A percentile compares a stretch with the other conserved stretches of the same genome.
phyloP scores from a whole-genome alignment of 2,113 vertebrate genomes.

The Clarias magur region DNA sequence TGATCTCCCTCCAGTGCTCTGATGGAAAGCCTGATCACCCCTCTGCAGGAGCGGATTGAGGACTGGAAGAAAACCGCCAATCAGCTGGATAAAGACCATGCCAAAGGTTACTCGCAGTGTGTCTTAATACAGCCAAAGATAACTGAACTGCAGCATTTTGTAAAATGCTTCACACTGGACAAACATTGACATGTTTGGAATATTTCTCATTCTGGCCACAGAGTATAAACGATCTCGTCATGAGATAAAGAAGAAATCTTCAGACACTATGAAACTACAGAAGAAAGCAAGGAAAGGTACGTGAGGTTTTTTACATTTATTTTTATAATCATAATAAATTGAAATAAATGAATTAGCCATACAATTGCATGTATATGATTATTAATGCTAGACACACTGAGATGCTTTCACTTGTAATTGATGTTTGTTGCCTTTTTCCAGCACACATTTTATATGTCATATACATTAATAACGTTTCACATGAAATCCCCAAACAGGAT shows the following conservation, averaged over 20 bases:
- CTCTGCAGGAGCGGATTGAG: slow-evolving; percentile 95
- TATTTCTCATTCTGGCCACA: slow-evolving; percentile 58
- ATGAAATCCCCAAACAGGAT: background rate
- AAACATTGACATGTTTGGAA: background rate
- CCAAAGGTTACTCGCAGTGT: slow-evolving; percentile 79
- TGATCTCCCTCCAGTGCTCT: slow-evolving; percentile 74
- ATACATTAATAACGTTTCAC: no score
- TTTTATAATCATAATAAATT: background rate
- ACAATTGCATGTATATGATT: background rate
- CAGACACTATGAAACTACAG: slow-evolving; percentile 95
- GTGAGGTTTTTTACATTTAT: background rate
- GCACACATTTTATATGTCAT: background rate
- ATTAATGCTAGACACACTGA: background rate
- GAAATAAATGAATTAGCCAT: background rate
- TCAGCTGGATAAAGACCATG: slow-evolving; percentile 96
- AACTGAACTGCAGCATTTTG: background rate
- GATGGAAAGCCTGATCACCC: slow-evolving; percentile 95
- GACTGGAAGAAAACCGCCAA: slow-evolving; percentile 98
- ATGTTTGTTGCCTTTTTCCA: background rate
- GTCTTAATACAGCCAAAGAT: background rate
- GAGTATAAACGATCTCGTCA: slow-evolving; percentile 97
- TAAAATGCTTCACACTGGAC: background rate
- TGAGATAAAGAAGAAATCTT: slow-evolving; percentile 98
- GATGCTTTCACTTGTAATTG: background rate
- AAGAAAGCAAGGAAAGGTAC: slow-evolving; percentile 98